Base-by-base conservation (phyloP, 2,797 vertebrate species). In the Sebastolobus alascanus region DNA sequence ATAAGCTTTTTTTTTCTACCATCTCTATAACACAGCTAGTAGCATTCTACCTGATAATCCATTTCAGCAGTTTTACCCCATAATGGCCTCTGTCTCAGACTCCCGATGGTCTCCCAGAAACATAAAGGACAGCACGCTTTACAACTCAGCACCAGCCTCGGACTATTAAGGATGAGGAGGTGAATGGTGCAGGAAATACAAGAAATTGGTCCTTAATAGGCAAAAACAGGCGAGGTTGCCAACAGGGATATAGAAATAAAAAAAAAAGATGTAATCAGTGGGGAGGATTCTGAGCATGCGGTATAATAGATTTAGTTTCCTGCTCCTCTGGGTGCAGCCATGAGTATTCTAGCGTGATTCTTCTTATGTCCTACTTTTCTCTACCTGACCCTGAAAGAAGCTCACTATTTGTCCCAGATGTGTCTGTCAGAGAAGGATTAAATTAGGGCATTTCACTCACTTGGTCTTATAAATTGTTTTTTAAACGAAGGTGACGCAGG, bases 351-450 rank as follows among this genome's bases (percentile, higher is more conserved):
- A 38, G 35, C 1, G 4, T 12, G 37, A 31, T 43, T 61, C 55
- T 82, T 79, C 25, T n/a, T 76, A 2, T 9, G 54, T 54, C 79
- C 84, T 83, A 82, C 70, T 80, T 89, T 79, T 77, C 31, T 76
- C n/a, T 14, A 3, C 43, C 33, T 81, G 84, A 81, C 74, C 70
- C 50, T 68, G 52, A 82, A 77, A 83, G 64, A 76, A 70, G 52
- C 33, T 64, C 22, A n/a, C 3, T 55, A 14, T 64, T 43, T 72
- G n/a, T 9, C 69, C 35, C 40, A 77, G 12, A 72, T 68, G 35
- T 52, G 31, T 65, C 3, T 20, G 3, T 64, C 29, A 50, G 33
- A 63, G 8, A 60, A 35, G 27, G 20, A 66, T 63, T 68, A 0
- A 25, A 63, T 52, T 29, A 12, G 27, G 16, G 14, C 40, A 64